A percentile compares a stretch with the other conserved stretches of the same genome.
phyloP scores from a whole-genome alignment of 2,113 vertebrate species.

The Rattus rattus region DNA sequence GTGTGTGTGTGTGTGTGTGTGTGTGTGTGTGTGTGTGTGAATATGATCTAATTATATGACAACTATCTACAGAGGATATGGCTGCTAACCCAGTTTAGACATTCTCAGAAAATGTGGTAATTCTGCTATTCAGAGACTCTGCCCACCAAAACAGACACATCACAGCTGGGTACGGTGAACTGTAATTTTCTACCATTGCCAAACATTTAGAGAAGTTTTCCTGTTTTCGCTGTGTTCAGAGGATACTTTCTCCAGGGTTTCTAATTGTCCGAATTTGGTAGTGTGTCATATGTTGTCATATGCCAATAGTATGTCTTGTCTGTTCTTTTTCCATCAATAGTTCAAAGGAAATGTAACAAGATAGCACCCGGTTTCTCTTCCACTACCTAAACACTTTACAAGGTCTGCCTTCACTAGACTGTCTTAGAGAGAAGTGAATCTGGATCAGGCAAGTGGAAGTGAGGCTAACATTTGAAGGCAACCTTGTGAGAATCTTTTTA shows the following conservation, averaged over 20 bases:
- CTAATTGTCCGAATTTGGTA: background rate
- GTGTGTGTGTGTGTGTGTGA: background rate
- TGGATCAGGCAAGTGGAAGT: background rate
- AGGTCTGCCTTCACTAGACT: background rate
- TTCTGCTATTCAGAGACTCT: background rate
- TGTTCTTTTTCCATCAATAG: background rate
- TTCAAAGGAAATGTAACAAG: background rate
- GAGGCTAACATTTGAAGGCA: background rate
- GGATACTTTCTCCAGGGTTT: background rate
- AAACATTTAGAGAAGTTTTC: background rate
- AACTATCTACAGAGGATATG: background rate
- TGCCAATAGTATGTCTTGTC: no score
- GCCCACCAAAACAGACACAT: background rate
- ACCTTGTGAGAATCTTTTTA: slow-evolving; percentile 38
- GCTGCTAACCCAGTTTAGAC: background rate
- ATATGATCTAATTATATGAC: background rate
- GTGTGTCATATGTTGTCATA: accelerated
- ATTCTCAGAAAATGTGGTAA: background rate
- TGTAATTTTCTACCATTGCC: background rate
- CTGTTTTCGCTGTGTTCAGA: background rate
- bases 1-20: no score
- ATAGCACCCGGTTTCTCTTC: background rate
- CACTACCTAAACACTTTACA: no score
- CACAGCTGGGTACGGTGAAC: background rate
- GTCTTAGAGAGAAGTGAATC: background rate